A percentile compares a stretch with the other conserved stretches of the same genome.
Evolutionary conservation across 2,113 vertebrate genomes (phyloP).

Genomic region (Herpetotheres cachinnans): DNA sequence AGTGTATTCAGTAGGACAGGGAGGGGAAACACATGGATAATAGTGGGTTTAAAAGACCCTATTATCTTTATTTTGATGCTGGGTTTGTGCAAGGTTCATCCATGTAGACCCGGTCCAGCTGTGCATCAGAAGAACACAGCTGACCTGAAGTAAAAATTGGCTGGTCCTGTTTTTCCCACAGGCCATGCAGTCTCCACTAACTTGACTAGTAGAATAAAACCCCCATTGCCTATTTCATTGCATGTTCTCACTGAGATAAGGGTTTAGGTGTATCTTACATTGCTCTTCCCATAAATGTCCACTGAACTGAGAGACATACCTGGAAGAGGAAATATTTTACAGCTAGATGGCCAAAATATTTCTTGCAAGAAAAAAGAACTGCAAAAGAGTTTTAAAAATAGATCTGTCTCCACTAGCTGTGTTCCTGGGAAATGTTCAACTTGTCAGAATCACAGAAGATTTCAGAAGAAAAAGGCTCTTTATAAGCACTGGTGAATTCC

Average conservation of each 20-base stretch:
- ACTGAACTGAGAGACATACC: neutral
- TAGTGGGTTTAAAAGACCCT: neutral
- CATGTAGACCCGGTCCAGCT: neutral
- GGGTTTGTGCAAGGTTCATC: neutral
- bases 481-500: neutral
- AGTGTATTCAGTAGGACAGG: neutral
- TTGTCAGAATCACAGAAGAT: neutral
- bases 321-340: neutral
- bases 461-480: neutral
- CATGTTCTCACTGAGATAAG: neutral
- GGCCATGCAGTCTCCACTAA: neutral
- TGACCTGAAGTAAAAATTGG: neutral
- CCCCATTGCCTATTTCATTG: neutral
- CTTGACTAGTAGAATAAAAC: neutral
- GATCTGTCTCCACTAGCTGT: neutral
- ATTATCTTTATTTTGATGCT: neutral
- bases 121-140: neutral
- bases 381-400: neutral
- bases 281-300: neutral
- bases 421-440: neutral
- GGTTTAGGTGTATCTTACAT: neutral
- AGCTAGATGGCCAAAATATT: neutral
- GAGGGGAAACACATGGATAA: neutral
- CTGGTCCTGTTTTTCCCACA: neutral
- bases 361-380: neutral